phyloP scores from a whole-genome alignment of 2,888 invertebrate genomes.

The Conomelus anceps region DNA sequence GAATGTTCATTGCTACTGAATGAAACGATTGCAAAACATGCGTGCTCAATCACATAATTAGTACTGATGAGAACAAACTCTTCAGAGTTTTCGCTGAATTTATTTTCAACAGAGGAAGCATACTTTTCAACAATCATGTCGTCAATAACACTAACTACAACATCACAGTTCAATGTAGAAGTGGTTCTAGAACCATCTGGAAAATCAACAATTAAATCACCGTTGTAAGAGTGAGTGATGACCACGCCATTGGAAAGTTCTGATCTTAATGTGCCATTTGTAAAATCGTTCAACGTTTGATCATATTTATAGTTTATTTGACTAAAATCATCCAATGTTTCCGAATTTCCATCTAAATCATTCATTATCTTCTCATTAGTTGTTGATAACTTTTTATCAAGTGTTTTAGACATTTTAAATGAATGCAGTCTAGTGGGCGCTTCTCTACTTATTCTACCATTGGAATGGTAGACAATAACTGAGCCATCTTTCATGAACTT shows the following conservation, averaged over 20 bases:
- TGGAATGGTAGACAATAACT: background rate
- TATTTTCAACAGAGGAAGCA: background rate
- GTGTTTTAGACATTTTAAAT: background rate
- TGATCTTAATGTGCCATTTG: background rate
- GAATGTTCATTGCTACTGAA: background rate
- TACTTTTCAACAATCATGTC: background rate
- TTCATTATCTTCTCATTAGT: background rate
- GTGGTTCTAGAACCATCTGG: background rate
- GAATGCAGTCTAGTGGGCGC: background rate
- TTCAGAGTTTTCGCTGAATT: background rate
- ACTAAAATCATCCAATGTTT: background rate
- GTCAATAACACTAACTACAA: background rate
- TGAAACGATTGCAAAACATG: background rate
- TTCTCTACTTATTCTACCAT: background rate
- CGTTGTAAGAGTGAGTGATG: background rate
- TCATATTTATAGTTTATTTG: background rate
- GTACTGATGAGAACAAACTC: background rate
- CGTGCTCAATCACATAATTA: background rate
- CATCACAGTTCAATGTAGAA: background rate
- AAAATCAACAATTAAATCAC: background rate
- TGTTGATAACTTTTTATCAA: background rate
- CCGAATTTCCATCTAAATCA: too few relatives aligned
- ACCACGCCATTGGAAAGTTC: background rate
- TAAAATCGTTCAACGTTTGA: background rate
- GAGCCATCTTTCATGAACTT: background rate